Evolutionary conservation across 2,888 invertebrate species (phyloP), one percentile per base, ranked within the genome.

Genomic region (Diplazon laetatorius): DNA sequence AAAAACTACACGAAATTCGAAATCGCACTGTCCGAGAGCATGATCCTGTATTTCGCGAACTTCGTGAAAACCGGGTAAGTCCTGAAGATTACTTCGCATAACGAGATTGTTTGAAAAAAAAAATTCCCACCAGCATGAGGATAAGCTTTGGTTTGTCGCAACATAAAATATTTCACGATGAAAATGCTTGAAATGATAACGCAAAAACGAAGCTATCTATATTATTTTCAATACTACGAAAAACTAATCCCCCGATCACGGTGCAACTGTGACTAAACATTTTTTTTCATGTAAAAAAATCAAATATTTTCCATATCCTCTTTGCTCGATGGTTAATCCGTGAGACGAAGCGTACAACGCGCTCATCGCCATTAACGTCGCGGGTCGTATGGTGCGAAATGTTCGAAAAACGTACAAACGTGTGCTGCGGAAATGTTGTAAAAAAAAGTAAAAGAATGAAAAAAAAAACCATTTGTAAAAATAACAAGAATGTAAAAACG

Each of bases 61-160:
- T 98, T 98, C 87, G 96, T 96, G 12, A 94, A 95, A 87, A 96
- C 95, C 14, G 97, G 97, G 97, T 97, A 92, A 95, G 95, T 93
- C 66, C 59, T 30, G 30, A 30, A 30, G 6, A 30, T 30, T 30
- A 30, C n/a, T n/a, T 30, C 30, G 30, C 6, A 30, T 6, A 2
- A 30, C 6, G 30, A 5, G 2, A 30, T 30, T 30, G 6, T 30
- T n/a, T n/a, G n/a, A n/a, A n/a, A n/a, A n/a, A 6, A 30, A 30
- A 30, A 30, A 30, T 30, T 2, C 30, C 6, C 30, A 30, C 4
- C 30, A 6, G 6, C 30, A 6, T 6, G 30, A n/a, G 30, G 2
- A 30, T 30, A 30, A 30, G 30, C 30, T 30, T 30, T 30, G 30
- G 6, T 30, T 30, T 30, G 6, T 6, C 30, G 30, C 2, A 6